These are phyloP conservation scores for Mystacides longicornis DNA, from an alignment of 2,888 invertebrate genomes.

Conservation along the genomic window DNA sequence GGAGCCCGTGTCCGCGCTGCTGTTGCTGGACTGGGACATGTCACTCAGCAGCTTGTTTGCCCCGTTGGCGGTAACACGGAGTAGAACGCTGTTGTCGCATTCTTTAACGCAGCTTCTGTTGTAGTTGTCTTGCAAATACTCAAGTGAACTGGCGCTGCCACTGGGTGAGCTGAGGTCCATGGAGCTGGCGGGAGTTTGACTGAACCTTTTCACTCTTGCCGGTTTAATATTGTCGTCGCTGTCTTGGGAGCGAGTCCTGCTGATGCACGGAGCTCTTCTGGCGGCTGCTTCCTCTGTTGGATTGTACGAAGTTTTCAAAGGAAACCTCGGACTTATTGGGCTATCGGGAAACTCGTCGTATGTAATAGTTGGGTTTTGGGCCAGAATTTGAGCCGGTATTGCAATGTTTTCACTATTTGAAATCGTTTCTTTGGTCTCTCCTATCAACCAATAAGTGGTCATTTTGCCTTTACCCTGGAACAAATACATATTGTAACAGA, in stretches of 20 bases:
- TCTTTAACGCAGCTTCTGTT: slow-evolving; percentile 2
- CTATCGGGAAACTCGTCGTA: slow-evolving; percentile 25
- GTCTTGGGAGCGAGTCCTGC: slow-evolving; percentile 19
- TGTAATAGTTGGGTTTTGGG: slow-evolving; percentile 24
- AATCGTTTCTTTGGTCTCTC: slow-evolving; percentile 48
- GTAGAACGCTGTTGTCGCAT: too few relatives aligned
- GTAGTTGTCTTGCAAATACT: slow-evolving; percentile 20
- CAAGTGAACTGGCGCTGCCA: slow-evolving; percentile 24
- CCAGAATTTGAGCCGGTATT: slow-evolving; percentile 16
- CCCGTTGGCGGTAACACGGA: too few relatives aligned
- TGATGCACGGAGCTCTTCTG: slow-evolving; percentile 3
- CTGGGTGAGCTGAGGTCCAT: slow-evolving; percentile 23
- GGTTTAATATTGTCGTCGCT: slow-evolving; percentile 17
- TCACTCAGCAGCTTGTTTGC: too few relatives aligned
- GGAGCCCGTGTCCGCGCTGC: not conserved
- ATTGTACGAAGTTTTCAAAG: slow-evolving; percentile 2
- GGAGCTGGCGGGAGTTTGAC: slow-evolving; percentile 24
- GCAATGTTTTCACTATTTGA: slow-evolving; percentile 7
- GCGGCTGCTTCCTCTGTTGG: not conserved
- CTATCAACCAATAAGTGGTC: slow-evolving; percentile 81
- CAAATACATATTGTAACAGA: too few relatives aligned
- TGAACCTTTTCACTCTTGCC: slow-evolving; percentile 21
- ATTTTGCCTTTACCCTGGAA: slow-evolving; percentile 82
- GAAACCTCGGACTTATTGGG: slow-evolving; percentile 18
- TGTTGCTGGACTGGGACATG: too few relatives aligned